These are phyloP conservation scores for Hirtodrosophila cameraria DNA, from an alignment of 2,888 invertebrate genomes.

Conservation along the genomic window DNA sequence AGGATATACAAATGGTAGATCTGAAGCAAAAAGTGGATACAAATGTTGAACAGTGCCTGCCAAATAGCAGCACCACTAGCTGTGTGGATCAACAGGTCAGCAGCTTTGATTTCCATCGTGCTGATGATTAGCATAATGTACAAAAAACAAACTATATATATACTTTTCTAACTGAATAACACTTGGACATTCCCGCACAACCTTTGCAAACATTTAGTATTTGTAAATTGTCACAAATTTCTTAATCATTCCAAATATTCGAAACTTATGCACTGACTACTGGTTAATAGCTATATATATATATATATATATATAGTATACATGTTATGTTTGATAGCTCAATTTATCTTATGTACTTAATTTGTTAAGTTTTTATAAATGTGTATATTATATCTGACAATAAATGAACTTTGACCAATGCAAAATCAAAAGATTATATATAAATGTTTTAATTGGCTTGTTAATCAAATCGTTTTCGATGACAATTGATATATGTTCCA, in stretches of 20 bases:
- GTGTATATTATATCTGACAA: too few relatives aligned
- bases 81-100: constrained; percentile 26
- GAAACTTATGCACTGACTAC: constrained; percentile 16
- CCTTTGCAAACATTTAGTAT: not conserved
- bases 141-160: constrained; percentile 1
- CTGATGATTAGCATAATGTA: constrained; percentile 20
- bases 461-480: too few relatives aligned
- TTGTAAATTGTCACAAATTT: constrained; percentile 31
- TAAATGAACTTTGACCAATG: too few relatives aligned
- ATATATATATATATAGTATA: constrained; percentile 5
- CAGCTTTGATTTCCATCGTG: constrained; percentile 40
- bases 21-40: not conserved
- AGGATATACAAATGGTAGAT: constrained; percentile 37
- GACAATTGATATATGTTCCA: too few relatives aligned
- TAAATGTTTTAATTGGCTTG: too few relatives aligned
- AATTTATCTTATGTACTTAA: too few relatives aligned
- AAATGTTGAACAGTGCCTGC: not conserved
- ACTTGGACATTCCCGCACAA: constrained; percentile 43
- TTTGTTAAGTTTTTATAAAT: too few relatives aligned
- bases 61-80: not conserved
- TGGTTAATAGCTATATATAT: constrained; percentile 11
- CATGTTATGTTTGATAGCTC: constrained; percentile 41
- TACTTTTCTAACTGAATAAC: not conserved
- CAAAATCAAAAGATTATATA: too few relatives aligned
- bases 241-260: constrained; percentile 31